Base-by-base conservation (phyloP, 2,797 vertebrate species). In the Nannoperca australis region DNA sequence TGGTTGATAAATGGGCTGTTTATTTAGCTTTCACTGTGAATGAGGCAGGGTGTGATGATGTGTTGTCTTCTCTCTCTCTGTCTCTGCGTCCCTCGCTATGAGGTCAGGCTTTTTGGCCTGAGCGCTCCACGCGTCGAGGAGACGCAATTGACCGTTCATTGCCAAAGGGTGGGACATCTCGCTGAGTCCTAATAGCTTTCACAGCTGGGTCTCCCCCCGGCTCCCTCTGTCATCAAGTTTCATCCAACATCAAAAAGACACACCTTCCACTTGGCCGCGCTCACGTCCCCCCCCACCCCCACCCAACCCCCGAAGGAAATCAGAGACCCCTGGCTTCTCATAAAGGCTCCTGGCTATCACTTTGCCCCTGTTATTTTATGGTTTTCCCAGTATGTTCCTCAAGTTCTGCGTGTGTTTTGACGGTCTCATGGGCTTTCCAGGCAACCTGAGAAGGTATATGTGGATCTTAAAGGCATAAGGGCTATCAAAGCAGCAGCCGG, bases 221-320 rank as follows among this genome's bases (percentile, higher is more conserved):
- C 81, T 78, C 64, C 71, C 63, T 72, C 79, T 80, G 81, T 93
- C 88, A 88, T 94, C 86, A 91, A 77, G 85, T 91, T 93, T 92
- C 89, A 81, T 86, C 85, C 54, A 74, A 88, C 88, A 91, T 92
- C 90, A 90, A 89, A 91, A 88, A 83, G 89, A 91, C 89, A 88
- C 92, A 91, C 92, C 91, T 93, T 92, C 83, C 82, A 82, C 80
- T 91, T 85, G 88, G 84, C 75, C 17, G 32, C 14, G 4, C 76
- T 85, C 73, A 64, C 32, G 20, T 63, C 7, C 11, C 7, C 32
- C n/a, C n/a, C n/a, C n/a, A n/a, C 18, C 9, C n/a, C 3, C 18
- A 13, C 3, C 2, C 60, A 20, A 34, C 22, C 54, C 59, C 55
- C n/a, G 3, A n/a, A 83, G 77, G 84, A 88, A 86, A 88, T 85